A percentile compares a stretch with the other conserved stretches of the same genome.
Conservation (phyloP, 2,797 vertebrate genomes). For the Pipistrellus kuhlii region DNA sequence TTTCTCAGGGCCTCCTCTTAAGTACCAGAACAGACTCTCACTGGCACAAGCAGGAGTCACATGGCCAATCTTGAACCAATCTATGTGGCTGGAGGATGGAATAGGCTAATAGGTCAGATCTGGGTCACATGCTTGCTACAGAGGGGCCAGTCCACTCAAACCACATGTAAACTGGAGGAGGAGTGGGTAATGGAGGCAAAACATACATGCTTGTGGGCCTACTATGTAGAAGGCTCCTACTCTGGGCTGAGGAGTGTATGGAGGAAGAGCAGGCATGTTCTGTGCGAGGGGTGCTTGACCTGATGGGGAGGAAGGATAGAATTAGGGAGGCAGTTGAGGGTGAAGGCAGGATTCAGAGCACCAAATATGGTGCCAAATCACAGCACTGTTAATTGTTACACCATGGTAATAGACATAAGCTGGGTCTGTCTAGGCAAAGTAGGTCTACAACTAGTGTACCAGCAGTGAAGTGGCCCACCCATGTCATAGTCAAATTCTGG, state of each 20-base stretch:
- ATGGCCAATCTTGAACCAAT: neutral
- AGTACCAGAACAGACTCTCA: neutral
- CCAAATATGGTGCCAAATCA: neutral
- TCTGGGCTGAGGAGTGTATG: neutral
- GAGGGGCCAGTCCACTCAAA: neutral
- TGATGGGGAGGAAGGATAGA: neutral
- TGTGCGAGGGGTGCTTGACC: neutral
- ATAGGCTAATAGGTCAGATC: neutral
- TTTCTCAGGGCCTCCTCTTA: neutral
- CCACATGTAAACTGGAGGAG: neutral
- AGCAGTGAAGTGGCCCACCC: neutral
- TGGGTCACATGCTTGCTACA: neutral
- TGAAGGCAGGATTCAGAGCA: neutral
- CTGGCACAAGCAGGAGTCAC: neutral
- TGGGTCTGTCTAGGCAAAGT: rapidly evolving
- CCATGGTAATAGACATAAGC: neutral
- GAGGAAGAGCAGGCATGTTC: neutral
- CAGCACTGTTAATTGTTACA: rapidly evolving
- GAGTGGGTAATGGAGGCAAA: neutral
- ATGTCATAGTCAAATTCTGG: neutral
- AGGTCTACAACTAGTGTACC: neutral
- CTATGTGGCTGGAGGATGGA: neutral
- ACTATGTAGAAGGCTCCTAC: neutral
- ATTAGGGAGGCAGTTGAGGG: neutral
- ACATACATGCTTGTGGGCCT: neutral